These are phyloP conservation scores for Coturnix japonica DNA, from an alignment of 2,113 vertebrate species.

Conservation along the genomic window DNA sequence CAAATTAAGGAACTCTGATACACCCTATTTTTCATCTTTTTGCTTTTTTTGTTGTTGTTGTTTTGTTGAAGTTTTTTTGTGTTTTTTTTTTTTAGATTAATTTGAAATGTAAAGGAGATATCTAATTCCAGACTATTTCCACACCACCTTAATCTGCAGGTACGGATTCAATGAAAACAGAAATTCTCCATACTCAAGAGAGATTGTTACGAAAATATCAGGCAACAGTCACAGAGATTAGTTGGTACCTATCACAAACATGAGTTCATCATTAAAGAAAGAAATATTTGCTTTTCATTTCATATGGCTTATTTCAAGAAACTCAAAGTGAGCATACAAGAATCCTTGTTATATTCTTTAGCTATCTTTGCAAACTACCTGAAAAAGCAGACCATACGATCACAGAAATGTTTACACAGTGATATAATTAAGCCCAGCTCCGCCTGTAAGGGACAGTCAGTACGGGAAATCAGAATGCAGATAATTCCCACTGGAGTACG, in stretches of 20 bases:
- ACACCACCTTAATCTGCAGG: neutral
- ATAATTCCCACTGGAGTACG: neutral
- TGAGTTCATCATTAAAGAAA: neutral
- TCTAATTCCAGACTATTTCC: neutral
- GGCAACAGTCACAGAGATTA: neutral
- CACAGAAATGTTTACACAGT: neutral
- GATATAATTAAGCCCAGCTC: neutral
- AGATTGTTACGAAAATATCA: neutral
- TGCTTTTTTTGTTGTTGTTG: too few relatives aligned
- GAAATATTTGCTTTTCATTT: neutral
- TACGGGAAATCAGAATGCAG: neutral
- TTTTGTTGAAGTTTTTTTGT: too few relatives aligned
- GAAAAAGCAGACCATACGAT: too few relatives aligned
- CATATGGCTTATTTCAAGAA: neutral
- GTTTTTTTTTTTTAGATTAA: neutral
- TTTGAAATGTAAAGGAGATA: neutral
- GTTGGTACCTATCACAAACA: neutral
- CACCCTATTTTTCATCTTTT: neutral
- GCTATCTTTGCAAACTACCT: neutral
- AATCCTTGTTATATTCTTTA: neutral
- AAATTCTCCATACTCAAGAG: neutral
- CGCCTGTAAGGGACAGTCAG: neutral
- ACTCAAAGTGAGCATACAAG: neutral
- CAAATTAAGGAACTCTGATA: neutral
- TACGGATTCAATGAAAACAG: neutral